Conservation (phyloP, 2,888 invertebrate genomes). For the Dicyrtomina minuta region DNA sequence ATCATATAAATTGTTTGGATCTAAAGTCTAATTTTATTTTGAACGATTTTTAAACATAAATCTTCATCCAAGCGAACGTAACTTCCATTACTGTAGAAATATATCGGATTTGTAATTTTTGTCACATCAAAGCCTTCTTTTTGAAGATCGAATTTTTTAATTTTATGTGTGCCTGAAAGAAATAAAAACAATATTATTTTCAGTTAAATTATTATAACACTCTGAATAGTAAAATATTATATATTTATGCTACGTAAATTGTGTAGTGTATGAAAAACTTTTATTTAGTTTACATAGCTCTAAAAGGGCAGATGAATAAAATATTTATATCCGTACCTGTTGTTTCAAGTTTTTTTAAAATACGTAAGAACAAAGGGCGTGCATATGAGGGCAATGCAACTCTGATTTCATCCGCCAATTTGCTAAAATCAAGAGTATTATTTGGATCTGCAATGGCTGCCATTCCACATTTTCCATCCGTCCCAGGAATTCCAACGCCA, state of each 20-base stretch:
- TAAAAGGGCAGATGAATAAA: too few relatives aligned
- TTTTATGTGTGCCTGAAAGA: slow-evolving; percentile 27
- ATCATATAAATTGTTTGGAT: neutral
- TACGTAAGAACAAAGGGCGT: neutral
- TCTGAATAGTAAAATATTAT: too few relatives aligned
- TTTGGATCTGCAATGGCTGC: neutral
- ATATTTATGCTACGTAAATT: neutral
- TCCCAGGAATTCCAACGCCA: slow-evolving; percentile 29
- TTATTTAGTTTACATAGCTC: neutral
- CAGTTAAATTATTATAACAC: too few relatives aligned
- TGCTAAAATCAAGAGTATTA: neutral
- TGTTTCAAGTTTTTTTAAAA: neutral
- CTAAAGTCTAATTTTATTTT: slow-evolving; percentile 66
- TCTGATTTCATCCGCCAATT: slow-evolving; percentile 1
- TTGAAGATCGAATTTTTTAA: slow-evolving; percentile 22
- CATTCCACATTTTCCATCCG: slow-evolving; percentile 76
- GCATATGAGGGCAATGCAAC: neutral
- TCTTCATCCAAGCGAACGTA: slow-evolving; percentile 72
- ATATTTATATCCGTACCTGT: too few relatives aligned
- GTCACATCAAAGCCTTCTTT: slow-evolving; percentile 16
- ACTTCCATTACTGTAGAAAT: slow-evolving; percentile 68
- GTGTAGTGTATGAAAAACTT: neutral
- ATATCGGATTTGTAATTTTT: slow-evolving; percentile 69
- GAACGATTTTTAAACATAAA: slow-evolving; percentile 71
- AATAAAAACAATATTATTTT: neutral